A percentile compares a stretch with the other conserved stretches of the same genome.
These are phyloP conservation scores for Stenolophus ochropezus DNA, from an alignment of 2,888 invertebrate genomes.

Conservation along the genomic window DNA sequence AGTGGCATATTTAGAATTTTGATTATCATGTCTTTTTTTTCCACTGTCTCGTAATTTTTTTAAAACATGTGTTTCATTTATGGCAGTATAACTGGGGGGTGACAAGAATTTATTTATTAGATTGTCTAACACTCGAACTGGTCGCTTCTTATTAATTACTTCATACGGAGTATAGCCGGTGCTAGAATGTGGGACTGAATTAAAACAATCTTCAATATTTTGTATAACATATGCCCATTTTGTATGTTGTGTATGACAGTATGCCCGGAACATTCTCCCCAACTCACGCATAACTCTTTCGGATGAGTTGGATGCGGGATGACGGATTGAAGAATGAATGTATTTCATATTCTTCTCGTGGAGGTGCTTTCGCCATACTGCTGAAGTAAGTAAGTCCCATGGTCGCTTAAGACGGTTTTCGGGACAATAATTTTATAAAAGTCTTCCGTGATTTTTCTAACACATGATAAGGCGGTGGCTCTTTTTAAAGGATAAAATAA, in stretches of 20 bases:
- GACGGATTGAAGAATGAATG: conserved; percentile 53
- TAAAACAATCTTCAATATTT: conserved; percentile 52
- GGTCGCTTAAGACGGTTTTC: conserved; percentile 59
- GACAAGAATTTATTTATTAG: not conserved
- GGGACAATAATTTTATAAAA: conserved; percentile 49
- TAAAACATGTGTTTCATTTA: not conserved
- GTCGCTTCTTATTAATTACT: conserved; percentile 26
- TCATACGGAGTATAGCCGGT: conserved; percentile 57
- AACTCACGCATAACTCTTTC: conserved; percentile 64
- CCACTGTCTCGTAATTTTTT: not conserved
- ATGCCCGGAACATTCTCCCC: conserved; percentile 60
- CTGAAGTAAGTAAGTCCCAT: conserved; percentile 64
- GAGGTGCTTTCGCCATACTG: conserved; percentile 59
- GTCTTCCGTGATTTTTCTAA: conserved; percentile 52
- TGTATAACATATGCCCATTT: conserved; percentile 57
- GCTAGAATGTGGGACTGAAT: conserved; percentile 49
- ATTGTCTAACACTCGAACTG: not conserved
- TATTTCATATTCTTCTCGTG: conserved; percentile 43
- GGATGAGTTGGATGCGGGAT: conserved; percentile 64
- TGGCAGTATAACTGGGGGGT: not conserved
- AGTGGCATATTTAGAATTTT: not conserved
- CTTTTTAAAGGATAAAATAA: too few relatives aligned
- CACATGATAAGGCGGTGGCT: conserved; percentile 60
- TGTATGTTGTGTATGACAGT: conserved; percentile 60
- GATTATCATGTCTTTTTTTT: not conserved